Evolutionary conservation across 2,888 invertebrate species (phyloP).

Genomic region (Polymixis flavicincta): DNA sequence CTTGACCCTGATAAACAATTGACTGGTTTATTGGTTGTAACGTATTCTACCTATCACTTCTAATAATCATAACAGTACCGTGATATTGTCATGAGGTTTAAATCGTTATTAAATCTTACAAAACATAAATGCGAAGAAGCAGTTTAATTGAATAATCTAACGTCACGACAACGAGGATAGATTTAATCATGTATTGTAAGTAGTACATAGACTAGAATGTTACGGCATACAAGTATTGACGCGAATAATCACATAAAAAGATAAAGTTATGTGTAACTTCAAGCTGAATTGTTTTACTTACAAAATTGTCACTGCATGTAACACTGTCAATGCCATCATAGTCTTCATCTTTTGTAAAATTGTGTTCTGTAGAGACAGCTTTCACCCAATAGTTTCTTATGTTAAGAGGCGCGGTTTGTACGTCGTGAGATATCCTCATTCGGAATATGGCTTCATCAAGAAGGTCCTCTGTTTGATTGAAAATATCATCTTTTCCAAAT

Average conservation of each 20-base stretch:
- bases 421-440: constrained; percentile 80
- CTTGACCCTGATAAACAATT: constrained; percentile 65
- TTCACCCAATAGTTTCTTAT: constrained; percentile 80
- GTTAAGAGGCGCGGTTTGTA: constrained; percentile 73
- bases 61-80: not conserved
- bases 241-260: too few species aligned
- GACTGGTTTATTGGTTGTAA: constrained; percentile 32
- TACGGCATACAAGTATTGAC: not conserved
- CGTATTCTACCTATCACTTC: constrained; percentile 12
- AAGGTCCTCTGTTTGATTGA: constrained; percentile 75
- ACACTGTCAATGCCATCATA: constrained; percentile 77
- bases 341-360: constrained; percentile 73
- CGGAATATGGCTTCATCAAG: constrained; percentile 73
- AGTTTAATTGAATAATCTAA: constrained; percentile 13
- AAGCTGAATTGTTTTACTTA: constrained; percentile 43
- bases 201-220: not conserved
- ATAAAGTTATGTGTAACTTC: too few species aligned
- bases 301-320: constrained; percentile 81
- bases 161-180: not conserved
- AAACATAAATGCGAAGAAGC: constrained; percentile 14
- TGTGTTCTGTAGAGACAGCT: constrained; percentile 76
- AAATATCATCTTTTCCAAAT: constrained; percentile 79
- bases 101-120: not conserved
- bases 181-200: not conserved
- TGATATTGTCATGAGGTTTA: not conserved